These are phyloP conservation scores for Acrobasis suavella DNA, from an alignment of 2,888 invertebrate genomes.

Conservation along the genomic window DNA sequence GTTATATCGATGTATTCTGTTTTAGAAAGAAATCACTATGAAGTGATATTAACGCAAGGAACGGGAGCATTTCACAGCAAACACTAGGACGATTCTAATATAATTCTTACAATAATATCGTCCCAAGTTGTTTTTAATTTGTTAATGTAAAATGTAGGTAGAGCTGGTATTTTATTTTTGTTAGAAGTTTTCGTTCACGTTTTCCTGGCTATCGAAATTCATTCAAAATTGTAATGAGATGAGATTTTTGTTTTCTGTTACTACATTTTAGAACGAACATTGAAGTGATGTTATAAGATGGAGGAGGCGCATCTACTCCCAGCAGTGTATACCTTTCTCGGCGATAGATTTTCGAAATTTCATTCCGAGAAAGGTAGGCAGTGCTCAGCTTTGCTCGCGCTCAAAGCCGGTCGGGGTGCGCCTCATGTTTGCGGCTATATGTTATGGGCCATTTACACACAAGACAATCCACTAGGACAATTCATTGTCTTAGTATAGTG, in stretches of 20 bases:
- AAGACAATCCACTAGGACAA: no score
- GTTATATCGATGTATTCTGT: constrained; percentile 17
- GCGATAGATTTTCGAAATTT: background rate
- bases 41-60: constrained; percentile 26
- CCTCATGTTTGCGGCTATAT: constrained; percentile 23
- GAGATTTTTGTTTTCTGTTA: constrained; percentile 54
- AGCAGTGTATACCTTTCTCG: constrained; percentile 42
- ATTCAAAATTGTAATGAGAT: constrained; percentile 53
- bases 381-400: constrained; percentile 30
- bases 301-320: constrained; percentile 35
- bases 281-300: constrained; percentile 38
- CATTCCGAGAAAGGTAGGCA: constrained; percentile 29
- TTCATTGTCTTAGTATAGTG: no score
- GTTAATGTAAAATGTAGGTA: constrained; percentile 72
- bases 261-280: constrained; percentile 43
- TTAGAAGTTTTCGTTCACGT: constrained; percentile 70
- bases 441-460: no score
- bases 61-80: constrained; percentile 64
- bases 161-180: constrained; percentile 72
- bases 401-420: constrained; percentile 28
- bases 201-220: constrained; percentile 60
- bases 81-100: constrained; percentile 79
- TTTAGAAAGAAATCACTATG: constrained; percentile 12
- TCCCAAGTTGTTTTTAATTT: constrained; percentile 77
- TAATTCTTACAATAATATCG: constrained; percentile 82